These are phyloP conservation scores for Zhuqinia jingwanae DNA, from an alignment of 2,888 invertebrate species.

Conservation along the genomic window DNA sequence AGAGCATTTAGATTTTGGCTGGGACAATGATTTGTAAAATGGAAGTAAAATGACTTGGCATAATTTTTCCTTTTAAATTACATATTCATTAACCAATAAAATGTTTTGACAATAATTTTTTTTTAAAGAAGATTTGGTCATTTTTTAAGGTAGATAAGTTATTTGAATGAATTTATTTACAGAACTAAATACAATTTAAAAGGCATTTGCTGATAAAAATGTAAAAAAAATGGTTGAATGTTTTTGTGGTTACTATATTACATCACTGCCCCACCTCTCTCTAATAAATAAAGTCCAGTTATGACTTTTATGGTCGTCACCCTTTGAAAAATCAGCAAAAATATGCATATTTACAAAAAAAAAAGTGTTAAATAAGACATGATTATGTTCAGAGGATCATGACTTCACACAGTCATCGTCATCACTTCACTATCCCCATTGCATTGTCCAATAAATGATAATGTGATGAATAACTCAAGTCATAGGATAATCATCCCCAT, in stretches of 20 bases:
- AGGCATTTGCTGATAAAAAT: neutral
- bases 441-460: constrained; percentile 21
- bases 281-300: constrained; percentile 42
- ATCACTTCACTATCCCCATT: neutral
- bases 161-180: too few species aligned
- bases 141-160: neutral
- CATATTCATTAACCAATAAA: too few species aligned
- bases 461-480: too few species aligned
- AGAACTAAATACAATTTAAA: too few species aligned
- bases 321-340: constrained; percentile 4
- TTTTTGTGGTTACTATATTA: too few species aligned
- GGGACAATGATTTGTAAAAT: too few species aligned
- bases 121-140: neutral
- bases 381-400: constrained; percentile 23
- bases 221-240: neutral
- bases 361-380: constrained; percentile 23
- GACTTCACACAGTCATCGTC: neutral
- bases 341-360: constrained; percentile 10
- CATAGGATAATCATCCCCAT: neutral
- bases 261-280: neutral
- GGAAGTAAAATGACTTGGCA: too few species aligned
- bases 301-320: neutral
- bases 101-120: too few species aligned
- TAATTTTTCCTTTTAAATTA: too few species aligned
- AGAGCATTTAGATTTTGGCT: too few species aligned